Conservation (phyloP, 2,113 vertebrate genomes). For the Sigmodon hispidus region DNA sequence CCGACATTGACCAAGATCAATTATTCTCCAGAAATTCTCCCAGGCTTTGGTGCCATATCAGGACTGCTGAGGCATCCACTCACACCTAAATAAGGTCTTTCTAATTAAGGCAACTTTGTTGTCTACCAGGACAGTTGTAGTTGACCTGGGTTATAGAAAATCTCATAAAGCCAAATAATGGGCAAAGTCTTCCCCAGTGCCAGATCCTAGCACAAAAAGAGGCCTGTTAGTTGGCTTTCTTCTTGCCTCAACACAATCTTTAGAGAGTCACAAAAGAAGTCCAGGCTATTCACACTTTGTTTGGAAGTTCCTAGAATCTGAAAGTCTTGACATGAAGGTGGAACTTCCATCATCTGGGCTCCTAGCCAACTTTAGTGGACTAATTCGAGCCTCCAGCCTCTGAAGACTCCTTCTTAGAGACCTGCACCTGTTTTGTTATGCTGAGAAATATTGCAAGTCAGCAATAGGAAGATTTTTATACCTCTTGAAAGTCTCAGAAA, state of each 20-base stretch:
- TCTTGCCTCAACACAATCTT: neutral
- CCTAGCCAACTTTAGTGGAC: neutral
- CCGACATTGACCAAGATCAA: neutral
- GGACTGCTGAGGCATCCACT: neutral
- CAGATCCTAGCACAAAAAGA: conserved; percentile 31
- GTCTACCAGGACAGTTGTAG: neutral
- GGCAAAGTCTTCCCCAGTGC: neutral
- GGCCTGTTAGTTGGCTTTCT: conserved; percentile 25
- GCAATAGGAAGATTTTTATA: conserved; percentile 29
- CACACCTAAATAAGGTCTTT: neutral
- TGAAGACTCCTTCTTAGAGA: neutral
- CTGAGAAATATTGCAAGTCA: conserved; percentile 5
- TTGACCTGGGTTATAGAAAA: neutral
- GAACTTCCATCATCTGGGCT: neutral
- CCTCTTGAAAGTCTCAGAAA: neutral
- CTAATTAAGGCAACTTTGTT: too few relatives aligned
- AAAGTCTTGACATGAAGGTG: neutral
- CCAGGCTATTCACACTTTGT: neutral
- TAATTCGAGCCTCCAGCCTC: conserved; percentile 7
- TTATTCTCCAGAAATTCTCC: neutral
- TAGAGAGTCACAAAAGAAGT: neutral
- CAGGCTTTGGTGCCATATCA: neutral
- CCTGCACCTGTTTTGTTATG: neutral
- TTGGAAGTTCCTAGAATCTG: neutral
- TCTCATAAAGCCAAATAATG: neutral